phyloP scores from a whole-genome alignment of 2,888 invertebrate species.

The Trissoscelio sp. region DNA sequence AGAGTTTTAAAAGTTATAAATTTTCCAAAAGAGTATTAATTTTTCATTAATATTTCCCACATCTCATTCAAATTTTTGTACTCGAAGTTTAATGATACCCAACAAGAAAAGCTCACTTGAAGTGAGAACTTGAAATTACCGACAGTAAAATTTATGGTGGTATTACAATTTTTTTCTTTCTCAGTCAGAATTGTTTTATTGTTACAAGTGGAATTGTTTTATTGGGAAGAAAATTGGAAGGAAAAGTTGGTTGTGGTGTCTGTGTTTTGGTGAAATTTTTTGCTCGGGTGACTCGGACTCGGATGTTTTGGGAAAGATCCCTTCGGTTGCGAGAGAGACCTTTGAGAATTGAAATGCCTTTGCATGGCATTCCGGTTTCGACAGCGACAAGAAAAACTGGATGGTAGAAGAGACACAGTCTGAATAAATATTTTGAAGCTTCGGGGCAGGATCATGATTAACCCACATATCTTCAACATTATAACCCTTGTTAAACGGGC shows the following conservation, averaged over 20 bases:
- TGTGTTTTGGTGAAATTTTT: conserved; percentile 1
- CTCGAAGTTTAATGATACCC: background rate
- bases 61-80: background rate
- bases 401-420: conserved; percentile 46
- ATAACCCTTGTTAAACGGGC: conserved; percentile 52
- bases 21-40: too few species aligned
- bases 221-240: background rate
- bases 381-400: conserved; percentile 60
- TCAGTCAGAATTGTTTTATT: conserved; percentile 29
- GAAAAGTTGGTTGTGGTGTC: background rate
- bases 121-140: conserved; percentile 26
- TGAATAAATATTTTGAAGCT: conserved; percentile 53
- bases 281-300: background rate
- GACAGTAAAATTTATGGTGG: conserved; percentile 40
- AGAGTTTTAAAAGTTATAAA: too few species aligned
- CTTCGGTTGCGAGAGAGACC: background rate
- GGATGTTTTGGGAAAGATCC: background rate
- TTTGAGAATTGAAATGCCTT: conserved; percentile 27
- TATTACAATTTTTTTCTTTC: background rate
- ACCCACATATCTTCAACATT: conserved; percentile 58
- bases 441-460: conserved; percentile 54
- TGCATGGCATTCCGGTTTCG: conserved; percentile 55
- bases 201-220: conserved; percentile 12
- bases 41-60: too few species aligned
- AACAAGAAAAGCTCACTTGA: too few species aligned